A percentile compares a stretch with the other conserved stretches of the same genome.
phyloP scores from a whole-genome alignment of 2,888 invertebrate genomes.

The Onchidella celtica region DNA sequence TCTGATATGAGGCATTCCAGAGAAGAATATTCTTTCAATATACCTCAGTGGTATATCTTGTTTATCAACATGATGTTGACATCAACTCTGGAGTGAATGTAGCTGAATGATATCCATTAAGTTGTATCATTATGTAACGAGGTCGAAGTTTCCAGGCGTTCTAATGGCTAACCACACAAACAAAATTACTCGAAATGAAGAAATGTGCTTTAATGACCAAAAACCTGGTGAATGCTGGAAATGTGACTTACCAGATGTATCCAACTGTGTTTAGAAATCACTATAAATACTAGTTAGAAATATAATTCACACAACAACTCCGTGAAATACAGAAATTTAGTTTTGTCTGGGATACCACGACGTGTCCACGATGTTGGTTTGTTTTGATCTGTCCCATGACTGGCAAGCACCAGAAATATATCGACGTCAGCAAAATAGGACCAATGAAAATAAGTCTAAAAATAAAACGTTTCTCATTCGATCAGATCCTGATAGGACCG shows the following conservation, averaged over 20 bases:
- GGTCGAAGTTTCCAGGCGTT: neutral
- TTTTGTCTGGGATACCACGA: conserved; percentile 34
- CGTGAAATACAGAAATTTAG: neutral
- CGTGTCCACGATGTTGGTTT: conserved; percentile 42
- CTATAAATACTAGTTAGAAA: too few relatives aligned
- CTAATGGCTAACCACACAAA: too few relatives aligned
- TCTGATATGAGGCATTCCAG: too few relatives aligned
- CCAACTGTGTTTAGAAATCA: neutral
- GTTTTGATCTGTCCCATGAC: conserved; percentile 51
- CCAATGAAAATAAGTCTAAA: conserved; percentile 3
- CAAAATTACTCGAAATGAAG: too few relatives aligned
- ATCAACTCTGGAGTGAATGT: too few relatives aligned
- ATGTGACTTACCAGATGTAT: neutral
- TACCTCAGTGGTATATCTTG: too few relatives aligned
- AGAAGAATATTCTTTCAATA: too few relatives aligned
- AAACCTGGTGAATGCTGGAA: too few relatives aligned
- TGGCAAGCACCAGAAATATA: conserved; percentile 12
- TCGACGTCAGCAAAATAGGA: neutral
- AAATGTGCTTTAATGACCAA: too few relatives aligned
- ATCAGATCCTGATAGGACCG: neutral
- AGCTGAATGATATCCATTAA: too few relatives aligned
- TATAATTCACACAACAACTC: neutral
- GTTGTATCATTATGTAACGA: neutral
- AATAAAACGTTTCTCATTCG: conserved; percentile 20
- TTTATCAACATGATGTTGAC: too few relatives aligned